Conservation (phyloP, 2,888 invertebrate genomes). For the Lycaena phlaeas region DNA sequence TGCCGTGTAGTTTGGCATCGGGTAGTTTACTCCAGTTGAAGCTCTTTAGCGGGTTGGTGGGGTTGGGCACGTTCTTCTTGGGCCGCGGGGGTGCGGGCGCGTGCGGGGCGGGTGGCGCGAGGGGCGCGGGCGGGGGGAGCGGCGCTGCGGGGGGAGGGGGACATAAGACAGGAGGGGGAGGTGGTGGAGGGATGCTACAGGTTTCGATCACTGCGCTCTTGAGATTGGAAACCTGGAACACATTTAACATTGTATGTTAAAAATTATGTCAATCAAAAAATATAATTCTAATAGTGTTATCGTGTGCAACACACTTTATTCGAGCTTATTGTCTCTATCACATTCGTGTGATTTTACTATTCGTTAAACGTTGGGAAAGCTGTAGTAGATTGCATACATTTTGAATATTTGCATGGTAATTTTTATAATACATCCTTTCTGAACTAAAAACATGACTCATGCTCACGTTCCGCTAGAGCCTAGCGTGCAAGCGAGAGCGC, state of each 20-base stretch:
- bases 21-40: slow-evolving; percentile 98
- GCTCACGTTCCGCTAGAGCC: too few species aligned
- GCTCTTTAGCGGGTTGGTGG: slow-evolving; percentile 93
- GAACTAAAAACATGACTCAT: too few species aligned
- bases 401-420: too few species aligned
- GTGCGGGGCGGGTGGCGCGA: slow-evolving; percentile 64
- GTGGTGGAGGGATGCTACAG: slow-evolving; percentile 41
- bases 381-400: too few species aligned
- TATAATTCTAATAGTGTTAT: too few species aligned
- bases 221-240: slow-evolving; percentile 53
- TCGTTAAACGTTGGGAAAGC: too few species aligned
- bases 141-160: slow-evolving; percentile 62
- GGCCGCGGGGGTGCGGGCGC: slow-evolving; percentile 73
- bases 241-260: background rate
- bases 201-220: slow-evolving; percentile 61
- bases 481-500: too few species aligned
- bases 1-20: slow-evolving; percentile 91
- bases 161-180: slow-evolving; percentile 72
- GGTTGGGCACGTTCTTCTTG: slow-evolving; percentile 93
- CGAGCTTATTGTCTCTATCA: too few species aligned
- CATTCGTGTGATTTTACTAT: too few species aligned
- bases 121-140: slow-evolving; percentile 72
- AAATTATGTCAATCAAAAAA: too few species aligned
- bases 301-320: too few species aligned
- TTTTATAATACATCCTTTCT: too few species aligned